These are phyloP conservation scores for Saxicola maurus DNA, from an alignment of 2,797 vertebrate genomes.

Conservation along the genomic window DNA sequence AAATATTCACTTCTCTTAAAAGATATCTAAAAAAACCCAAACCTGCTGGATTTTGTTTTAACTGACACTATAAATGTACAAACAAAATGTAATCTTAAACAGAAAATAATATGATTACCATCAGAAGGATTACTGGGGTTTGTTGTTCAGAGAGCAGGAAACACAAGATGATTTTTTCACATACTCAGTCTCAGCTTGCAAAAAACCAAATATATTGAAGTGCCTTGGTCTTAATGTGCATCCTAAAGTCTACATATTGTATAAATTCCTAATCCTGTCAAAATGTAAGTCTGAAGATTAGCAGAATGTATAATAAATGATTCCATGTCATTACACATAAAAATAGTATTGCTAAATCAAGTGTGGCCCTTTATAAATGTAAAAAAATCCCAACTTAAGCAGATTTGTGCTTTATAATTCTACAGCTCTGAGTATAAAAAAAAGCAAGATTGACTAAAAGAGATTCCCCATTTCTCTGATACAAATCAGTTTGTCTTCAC, in stretches of 20 bases:
- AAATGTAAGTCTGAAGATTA: constrained; percentile 71
- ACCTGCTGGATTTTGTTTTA: constrained; percentile 58
- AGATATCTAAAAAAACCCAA: constrained; percentile 45
- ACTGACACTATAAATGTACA: constrained; percentile 55
- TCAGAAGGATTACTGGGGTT: constrained; percentile 62
- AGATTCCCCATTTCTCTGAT: constrained; percentile 25
- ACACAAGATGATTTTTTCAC: constrained; percentile 60
- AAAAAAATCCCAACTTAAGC: constrained; percentile 54
- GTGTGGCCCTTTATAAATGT: constrained; percentile 62
- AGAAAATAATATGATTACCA: constrained; percentile 61
- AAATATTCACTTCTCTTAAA: constrained; percentile 56
- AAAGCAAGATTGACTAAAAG: constrained; percentile 14
- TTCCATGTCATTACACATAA: constrained; percentile 65
- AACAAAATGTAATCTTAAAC: constrained; percentile 67
- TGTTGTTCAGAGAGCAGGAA: constrained; percentile 65
- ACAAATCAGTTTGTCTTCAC: constrained; percentile 68
- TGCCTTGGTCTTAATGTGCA: constrained; percentile 59
- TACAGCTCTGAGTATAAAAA: constrained; percentile 27
- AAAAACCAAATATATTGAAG: constrained; percentile 65
- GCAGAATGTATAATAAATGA: constrained; percentile 75
- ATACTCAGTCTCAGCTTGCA: constrained; percentile 54
- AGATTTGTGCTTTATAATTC: constrained; percentile 53
- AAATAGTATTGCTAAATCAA: constrained; percentile 72
- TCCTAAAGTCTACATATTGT: constrained; percentile 66
- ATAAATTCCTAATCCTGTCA: constrained; percentile 69